Evolutionary conservation across 1,140 invertebrate genomes (phyloP).

Genomic region (Drosophila sturtevanti): DNA sequence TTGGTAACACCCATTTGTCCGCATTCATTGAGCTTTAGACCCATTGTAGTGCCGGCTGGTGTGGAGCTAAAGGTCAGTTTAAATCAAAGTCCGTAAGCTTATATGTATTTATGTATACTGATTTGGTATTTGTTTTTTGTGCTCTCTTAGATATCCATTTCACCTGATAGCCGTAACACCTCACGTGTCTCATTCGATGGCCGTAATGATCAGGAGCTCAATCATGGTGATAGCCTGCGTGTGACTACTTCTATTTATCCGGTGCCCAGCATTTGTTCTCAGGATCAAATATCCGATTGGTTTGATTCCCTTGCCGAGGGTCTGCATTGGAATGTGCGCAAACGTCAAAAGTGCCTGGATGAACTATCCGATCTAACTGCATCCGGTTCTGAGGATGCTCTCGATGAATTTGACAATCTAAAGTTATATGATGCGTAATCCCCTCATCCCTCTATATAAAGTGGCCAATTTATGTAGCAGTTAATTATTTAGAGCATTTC

Average conservation of each 20-base stretch:
- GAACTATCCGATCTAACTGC: conserved; percentile 93
- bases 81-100: background rate
- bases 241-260: conserved; percentile 98
- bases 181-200: conserved; percentile 99
- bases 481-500: conserved; percentile 49
- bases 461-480: conserved; percentile 50
- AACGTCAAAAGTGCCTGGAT: conserved; percentile 95
- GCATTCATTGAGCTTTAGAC: conserved; percentile 96
- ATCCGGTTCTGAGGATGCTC: conserved; percentile 90
- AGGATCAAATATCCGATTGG: conserved; percentile 98
- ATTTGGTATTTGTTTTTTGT: conserved; percentile 24
- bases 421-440: conserved; percentile 59
- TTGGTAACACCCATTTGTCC: conserved; percentile 99
- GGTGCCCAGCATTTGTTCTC: conserved; percentile 96
- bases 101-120: background rate
- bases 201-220: conserved; percentile 94
- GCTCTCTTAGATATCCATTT: conserved; percentile 92
- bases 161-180: conserved; percentile 95
- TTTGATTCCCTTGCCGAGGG: conserved; percentile 97
- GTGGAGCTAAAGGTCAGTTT: conserved; percentile 95
- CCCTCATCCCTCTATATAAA: conserved; percentile 18
- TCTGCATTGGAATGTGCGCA: conserved; percentile 98
- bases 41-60: conserved; percentile 97
- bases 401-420: conserved; percentile 88
- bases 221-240: conserved; percentile 95